Evolutionary conservation across 2,797 vertebrate genomes (phyloP).

Genomic region (Choloepus didactylus): DNA sequence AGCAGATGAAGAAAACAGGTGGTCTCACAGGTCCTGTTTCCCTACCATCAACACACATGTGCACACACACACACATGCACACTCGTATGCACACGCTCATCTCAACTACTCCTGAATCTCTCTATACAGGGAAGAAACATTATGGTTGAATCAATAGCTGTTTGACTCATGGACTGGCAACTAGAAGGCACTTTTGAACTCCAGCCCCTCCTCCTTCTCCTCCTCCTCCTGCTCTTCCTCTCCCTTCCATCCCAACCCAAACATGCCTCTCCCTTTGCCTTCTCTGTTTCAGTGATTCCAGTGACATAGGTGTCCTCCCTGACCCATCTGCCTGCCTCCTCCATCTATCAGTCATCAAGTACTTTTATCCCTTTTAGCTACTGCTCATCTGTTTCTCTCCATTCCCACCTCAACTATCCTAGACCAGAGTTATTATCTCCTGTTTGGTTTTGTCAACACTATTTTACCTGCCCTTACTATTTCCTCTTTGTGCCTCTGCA

Average conservation of each 20-base stretch:
- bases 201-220: background rate
- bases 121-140: background rate
- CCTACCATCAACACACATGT: background rate
- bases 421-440: background rate
- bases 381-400: background rate
- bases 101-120: background rate
- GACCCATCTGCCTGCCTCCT: background rate
- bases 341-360: background rate
- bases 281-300: background rate
- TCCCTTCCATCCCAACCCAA: background rate
- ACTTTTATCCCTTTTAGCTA: background rate
- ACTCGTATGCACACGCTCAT: background rate
- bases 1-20: conserved; percentile 69
- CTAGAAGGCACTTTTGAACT: background rate
- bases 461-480: background rate
- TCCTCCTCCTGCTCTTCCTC: background rate
- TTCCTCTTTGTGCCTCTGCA: background rate
- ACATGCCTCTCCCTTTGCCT: background rate
- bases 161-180: background rate
- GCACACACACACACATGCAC: no score
- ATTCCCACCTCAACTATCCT: no score
- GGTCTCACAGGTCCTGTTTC: conserved; percentile 3
- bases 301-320: background rate
- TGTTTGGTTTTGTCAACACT: background rate
- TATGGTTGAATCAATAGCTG: background rate